Base-by-base conservation (phyloP, 2,888 invertebrate species). In the Philereme transversata region DNA sequence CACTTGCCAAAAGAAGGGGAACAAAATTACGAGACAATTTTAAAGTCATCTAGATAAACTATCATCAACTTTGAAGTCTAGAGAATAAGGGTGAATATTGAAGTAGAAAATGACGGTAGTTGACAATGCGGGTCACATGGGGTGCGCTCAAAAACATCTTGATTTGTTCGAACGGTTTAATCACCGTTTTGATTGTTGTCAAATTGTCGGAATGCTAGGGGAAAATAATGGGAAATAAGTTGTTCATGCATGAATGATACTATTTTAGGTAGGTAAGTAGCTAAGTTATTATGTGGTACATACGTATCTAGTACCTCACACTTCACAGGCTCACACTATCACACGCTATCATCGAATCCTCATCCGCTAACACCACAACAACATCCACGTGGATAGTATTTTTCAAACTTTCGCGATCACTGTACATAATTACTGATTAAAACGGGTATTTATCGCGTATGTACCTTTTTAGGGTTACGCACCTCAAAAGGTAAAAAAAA, bases 1-100 rank as follows among this genome's bases (percentile, higher is more conserved):
- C 75, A 76, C 69, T 74, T 75, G 70, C 78, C 75, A 75, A 84
- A 81, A 82, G 76, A 77, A 77, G 83, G 86, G 85, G 85, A 81
- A 78, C 57, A 36, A 60, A 62, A 59, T 62, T 56, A 61, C 53
- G 55, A 62, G 61, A 65, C 64, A 60, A 65, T 69, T 58, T 57
- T 53, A 65, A 65, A 62, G 50, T 53, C 44, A 54, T 45, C 38
- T 46, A 56, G 51, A 11, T 5, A 11, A 60, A 53, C 40, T 56
- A 67, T 51, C 54, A 40, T 55, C n/a, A 43, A 49, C 56, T 56
- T 54, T 63, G 49, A 48, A 0, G 0, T 8, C 48, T 33, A 52
- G 34, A 59, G 52, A 56, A 56, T 59, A 63, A 51, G 49, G 56
- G 45, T 10, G 45, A 46, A 33, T 56, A 49, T 59, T 11, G 41